Conservation (phyloP, 2,888 invertebrate genomes). For the Cephus nigrinus region DNA sequence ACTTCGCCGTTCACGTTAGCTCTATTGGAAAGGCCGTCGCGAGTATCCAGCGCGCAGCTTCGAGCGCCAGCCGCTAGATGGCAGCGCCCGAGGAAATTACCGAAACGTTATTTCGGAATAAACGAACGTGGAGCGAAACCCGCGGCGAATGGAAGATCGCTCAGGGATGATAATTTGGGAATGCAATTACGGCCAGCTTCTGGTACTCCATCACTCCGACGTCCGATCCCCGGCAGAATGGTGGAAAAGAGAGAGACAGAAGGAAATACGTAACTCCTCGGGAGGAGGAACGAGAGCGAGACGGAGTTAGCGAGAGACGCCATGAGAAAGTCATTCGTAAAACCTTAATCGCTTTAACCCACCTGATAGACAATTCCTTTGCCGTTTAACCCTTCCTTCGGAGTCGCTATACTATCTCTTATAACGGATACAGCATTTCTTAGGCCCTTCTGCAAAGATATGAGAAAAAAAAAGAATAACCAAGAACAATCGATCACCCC, state of each 20-base stretch:
- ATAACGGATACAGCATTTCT: background rate
- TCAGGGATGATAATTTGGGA: background rate
- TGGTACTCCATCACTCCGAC: background rate
- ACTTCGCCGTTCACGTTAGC: too few species aligned
- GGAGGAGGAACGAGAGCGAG: background rate
- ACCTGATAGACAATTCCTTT: background rate
- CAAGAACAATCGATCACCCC: background rate
- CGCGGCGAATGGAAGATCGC: background rate
- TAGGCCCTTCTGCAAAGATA: background rate
- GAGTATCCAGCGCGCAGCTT: too few species aligned
- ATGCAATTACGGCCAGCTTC: background rate
- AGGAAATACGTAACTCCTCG: too few species aligned
- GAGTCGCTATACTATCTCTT: background rate
- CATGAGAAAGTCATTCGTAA: background rate
- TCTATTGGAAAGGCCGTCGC: too few species aligned
- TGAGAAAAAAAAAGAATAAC: background rate
- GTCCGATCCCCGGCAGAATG: background rate
- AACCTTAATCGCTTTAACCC: background rate
- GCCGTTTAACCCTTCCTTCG: background rate
- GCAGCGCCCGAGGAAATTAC: background rate
- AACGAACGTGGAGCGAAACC: background rate
- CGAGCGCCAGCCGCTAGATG: background rate
- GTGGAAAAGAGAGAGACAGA: background rate
- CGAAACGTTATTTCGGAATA: background rate
- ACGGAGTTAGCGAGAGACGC: background rate